Conservation (phyloP, 2,797 vertebrate genomes). For the Sibirionetta formosa region DNA sequence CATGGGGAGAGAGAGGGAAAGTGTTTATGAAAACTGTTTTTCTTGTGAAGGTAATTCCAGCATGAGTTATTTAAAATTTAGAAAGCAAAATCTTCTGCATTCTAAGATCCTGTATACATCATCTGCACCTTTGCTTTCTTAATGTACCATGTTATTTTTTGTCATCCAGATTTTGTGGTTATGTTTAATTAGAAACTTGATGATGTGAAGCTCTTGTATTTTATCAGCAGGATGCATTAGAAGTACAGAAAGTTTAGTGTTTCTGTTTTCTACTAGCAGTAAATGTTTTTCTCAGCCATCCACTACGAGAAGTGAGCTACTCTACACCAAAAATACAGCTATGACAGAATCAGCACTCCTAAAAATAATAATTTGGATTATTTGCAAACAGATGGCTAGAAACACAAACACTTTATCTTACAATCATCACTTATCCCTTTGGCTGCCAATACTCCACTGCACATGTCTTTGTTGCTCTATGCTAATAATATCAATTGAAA, state of each 20-base stretch:
- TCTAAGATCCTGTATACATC: background rate
- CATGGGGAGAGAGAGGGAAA: background rate
- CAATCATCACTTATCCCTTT: slow-evolving; percentile 62
- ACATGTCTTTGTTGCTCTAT: slow-evolving; percentile 28
- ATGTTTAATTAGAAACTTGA: background rate
- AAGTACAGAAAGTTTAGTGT: background rate
- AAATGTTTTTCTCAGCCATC: slow-evolving; percentile 23
- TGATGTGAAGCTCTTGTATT: background rate
- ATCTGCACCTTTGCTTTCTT: background rate
- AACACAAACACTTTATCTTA: slow-evolving; percentile 53
- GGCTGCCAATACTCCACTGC: slow-evolving; percentile 37
- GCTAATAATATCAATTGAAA: slow-evolving; percentile 44
- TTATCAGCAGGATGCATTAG: background rate
- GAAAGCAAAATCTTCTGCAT: background rate
- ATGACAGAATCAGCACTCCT: slow-evolving; percentile 12
- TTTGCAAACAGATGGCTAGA: slow-evolving; percentile 72
- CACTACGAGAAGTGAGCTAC: background rate
- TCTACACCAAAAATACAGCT: background rate
- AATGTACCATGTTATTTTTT: background rate
- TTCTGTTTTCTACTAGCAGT: background rate
- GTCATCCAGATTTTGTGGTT: background rate
- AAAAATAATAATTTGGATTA: slow-evolving; percentile 59
- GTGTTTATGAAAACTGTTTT: background rate
- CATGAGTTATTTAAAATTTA: background rate
- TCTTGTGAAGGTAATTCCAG: background rate